Percentiles rank a stretch among this genome's conserved stretches.
These are phyloP conservation scores for Petromus typicus DNA, from an alignment of 2,113 vertebrate genomes.

Conservation along the genomic window DNA sequence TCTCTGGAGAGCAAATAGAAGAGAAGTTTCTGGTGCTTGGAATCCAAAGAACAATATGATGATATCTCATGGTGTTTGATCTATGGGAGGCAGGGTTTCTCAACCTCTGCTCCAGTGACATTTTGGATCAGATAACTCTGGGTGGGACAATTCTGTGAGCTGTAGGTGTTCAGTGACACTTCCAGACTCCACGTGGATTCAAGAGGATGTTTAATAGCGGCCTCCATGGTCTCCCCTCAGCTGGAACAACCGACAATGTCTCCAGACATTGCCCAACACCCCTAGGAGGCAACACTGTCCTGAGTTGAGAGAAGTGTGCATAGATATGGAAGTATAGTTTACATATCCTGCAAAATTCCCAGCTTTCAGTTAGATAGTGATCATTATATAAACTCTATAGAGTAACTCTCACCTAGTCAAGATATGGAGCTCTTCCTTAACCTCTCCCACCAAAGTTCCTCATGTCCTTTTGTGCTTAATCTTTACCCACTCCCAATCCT, in stretches of 20 bases:
- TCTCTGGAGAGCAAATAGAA: neutral
- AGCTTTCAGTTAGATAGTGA: neutral
- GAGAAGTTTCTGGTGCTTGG: neutral
- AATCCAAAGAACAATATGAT: neutral
- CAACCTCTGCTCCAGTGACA: neutral
- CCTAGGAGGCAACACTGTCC: neutral
- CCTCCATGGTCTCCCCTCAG: neutral
- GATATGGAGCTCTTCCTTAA: neutral
- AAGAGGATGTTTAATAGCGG: no score
- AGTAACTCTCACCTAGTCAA: neutral
- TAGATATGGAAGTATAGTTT: neutral
- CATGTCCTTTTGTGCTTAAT: neutral
- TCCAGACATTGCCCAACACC: neutral
- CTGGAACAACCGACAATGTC: neutral
- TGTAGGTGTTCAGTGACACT: neutral
- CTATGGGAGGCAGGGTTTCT: neutral
- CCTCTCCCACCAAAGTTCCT: neutral
- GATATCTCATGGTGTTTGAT: neutral
- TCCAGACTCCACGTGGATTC: neutral
- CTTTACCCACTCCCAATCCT: neutral
- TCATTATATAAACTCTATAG: neutral
- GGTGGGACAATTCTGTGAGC: neutral
- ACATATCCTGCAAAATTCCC: neutral
- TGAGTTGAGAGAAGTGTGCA: neutral
- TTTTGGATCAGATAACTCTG: neutral